These are phyloP conservation scores for Ornithoptera alexandrae DNA, from an alignment of 2,888 invertebrate species.

Conservation along the genomic window DNA sequence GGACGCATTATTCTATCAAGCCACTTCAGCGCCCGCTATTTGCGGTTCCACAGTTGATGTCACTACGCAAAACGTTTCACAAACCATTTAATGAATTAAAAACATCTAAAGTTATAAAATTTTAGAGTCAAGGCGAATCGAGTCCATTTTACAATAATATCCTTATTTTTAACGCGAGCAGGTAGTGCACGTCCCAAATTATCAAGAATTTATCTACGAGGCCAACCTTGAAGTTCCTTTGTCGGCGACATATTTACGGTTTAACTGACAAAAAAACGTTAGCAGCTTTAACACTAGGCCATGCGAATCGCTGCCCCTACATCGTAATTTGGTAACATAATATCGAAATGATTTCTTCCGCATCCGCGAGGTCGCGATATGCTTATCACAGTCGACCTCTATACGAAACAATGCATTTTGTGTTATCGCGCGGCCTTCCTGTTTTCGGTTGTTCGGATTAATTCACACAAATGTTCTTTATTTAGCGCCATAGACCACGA, in stretches of 20 bases:
- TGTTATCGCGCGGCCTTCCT: conserved; percentile 60
- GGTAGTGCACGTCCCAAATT: conserved; percentile 63
- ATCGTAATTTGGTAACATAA: conserved; percentile 54
- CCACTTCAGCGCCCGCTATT: conserved; percentile 33
- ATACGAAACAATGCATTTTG: conserved; percentile 60
- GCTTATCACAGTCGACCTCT: conserved; percentile 64
- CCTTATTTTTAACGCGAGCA: conserved; percentile 47
- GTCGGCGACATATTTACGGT: conserved; percentile 62
- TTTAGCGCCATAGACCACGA: background rate
- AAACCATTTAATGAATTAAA: background rate
- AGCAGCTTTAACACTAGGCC: conserved; percentile 36
- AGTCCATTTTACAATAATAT: conserved; percentile 41
- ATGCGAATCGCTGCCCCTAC: conserved; percentile 32
- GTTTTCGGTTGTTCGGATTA: conserved; percentile 38
- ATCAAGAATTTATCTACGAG: conserved; percentile 71
- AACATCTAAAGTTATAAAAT: background rate
- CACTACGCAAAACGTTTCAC: conserved; percentile 6
- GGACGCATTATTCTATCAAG: conserved; percentile 76
- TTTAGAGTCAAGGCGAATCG: conserved; percentile 3
- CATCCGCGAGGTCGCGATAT: conserved; percentile 63
- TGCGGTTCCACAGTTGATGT: conserved; percentile 6
- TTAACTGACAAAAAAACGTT: conserved; percentile 55
- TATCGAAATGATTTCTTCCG: conserved; percentile 64
- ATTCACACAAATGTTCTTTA: conserved; percentile 20
- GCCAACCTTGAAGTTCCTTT: conserved; percentile 73